Evolutionary conservation across 1,140 invertebrate species (phyloP).

Genomic region (Drosophila repletoides): DNA sequence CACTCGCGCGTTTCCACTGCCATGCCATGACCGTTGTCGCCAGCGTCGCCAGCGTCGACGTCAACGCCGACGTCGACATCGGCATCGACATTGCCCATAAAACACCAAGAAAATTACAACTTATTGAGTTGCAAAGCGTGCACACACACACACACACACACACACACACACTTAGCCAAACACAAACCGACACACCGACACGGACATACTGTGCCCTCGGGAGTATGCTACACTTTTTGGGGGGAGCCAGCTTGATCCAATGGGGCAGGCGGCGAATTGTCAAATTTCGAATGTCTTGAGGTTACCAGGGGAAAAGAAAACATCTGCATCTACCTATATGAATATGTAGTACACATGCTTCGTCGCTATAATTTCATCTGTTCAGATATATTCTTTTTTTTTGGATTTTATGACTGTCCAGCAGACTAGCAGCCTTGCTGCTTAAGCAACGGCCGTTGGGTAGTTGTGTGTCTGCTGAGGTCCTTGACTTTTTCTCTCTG

Average conservation of each 20-base stretch:
- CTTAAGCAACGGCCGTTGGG: constrained; percentile 34
- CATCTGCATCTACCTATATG: constrained; percentile 56
- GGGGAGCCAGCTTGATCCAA: constrained; percentile 22
- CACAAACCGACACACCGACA: neutral
- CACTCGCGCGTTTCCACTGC: constrained; percentile 50
- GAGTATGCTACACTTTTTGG: constrained; percentile 44
- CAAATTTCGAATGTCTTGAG: constrained; percentile 21
- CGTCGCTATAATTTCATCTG: constrained; percentile 62
- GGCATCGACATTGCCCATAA: constrained; percentile 52
- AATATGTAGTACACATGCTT: constrained; percentile 23
- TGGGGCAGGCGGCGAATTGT: constrained; percentile 26
- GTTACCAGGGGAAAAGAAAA: constrained; percentile 23
- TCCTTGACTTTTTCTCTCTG: constrained; percentile 55
- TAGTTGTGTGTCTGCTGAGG: constrained; percentile 5
- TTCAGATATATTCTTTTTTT: constrained; percentile 43
- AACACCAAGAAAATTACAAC: constrained; percentile 72
- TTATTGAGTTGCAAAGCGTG: constrained; percentile 76
- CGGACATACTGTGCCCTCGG: constrained; percentile 33
- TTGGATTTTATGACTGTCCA: constrained; percentile 56
- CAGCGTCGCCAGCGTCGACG: constrained; percentile 2
- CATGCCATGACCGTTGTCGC: constrained; percentile 11
- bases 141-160: constrained; percentile 7
- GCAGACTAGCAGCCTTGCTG: constrained; percentile 52
- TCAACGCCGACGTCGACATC: constrained; percentile 15
- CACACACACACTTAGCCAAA: neutral